phyloP scores from a whole-genome alignment of 37 sponge, comb jelly and placozoan species.

The Eunapius fragilis region DNA sequence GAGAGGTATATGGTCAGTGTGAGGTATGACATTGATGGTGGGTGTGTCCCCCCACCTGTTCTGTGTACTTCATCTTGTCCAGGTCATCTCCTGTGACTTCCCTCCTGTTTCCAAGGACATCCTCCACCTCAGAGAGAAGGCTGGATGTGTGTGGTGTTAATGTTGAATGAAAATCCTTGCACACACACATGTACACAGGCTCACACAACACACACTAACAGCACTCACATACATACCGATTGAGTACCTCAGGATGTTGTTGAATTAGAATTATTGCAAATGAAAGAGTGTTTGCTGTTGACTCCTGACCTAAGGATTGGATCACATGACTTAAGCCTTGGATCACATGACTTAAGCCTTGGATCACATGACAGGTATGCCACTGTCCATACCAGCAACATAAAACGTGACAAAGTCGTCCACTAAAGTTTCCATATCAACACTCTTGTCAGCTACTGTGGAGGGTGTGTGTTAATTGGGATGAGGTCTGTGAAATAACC shows the following conservation, averaged over 20 bases:
- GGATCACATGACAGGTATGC: neutral
- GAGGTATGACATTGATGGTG: too few species aligned
- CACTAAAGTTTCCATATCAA: constrained; percentile 11
- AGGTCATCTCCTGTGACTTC: constrained; percentile 14
- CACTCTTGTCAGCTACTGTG: neutral
- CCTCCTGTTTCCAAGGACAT: constrained; percentile 17
- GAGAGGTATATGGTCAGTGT: neutral
- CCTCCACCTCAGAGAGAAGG: constrained; percentile 8
- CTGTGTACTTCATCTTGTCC: constrained; percentile 13
- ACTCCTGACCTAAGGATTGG: neutral
- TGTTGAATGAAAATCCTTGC: neutral
- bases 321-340: neutral
- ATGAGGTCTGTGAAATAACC: neutral
- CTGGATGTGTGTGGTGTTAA: neutral
- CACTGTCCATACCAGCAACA: constrained; percentile 6
- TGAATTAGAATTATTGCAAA: constrained; percentile 3
- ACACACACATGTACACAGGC: neutral
- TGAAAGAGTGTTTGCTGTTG: neutral
- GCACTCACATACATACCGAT: neutral
- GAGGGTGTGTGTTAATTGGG: neutral
- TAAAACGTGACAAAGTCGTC: constrained; percentile 32
- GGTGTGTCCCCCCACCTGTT: neutral
- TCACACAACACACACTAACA: neutral
- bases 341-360: neutral
- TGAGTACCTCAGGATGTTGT: constrained; percentile 1